A percentile compares a stretch with the other conserved stretches of the same genome.
phyloP scores from a whole-genome alignment of 2,888 invertebrate species.

The Brassicogethes aeneus region DNA sequence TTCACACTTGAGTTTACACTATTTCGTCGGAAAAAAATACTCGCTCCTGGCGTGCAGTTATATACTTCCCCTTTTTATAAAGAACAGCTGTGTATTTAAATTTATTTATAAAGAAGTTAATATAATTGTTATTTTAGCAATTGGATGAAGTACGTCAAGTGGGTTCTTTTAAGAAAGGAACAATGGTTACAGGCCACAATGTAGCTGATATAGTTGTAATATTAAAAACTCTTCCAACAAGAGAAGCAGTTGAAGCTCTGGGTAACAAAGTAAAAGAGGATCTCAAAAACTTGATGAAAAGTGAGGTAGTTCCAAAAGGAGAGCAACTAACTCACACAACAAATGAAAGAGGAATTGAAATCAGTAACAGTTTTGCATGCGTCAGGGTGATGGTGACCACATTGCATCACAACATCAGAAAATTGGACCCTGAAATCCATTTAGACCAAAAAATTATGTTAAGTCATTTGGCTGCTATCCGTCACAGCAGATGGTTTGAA shows the following conservation, averaged over 20 bases:
- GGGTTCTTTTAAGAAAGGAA: constrained; percentile 96
- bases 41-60: too few relatives aligned
- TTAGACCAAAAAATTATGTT: constrained; percentile 69
- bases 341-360: constrained; percentile 80
- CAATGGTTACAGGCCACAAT: constrained; percentile 92
- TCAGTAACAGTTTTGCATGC: constrained; percentile 74
- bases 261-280: constrained; percentile 83
- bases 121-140: constrained; percentile 60
- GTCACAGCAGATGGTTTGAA: constrained; percentile 97
- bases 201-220: constrained; percentile 96
- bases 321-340: constrained; percentile 47
- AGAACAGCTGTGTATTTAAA: too few relatives aligned
- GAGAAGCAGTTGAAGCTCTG: constrained; percentile 88
- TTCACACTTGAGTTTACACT: too few relatives aligned
- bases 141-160: constrained; percentile 93
- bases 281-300: constrained; percentile 63
- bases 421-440: constrained; percentile 82
- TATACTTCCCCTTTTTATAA: too few relatives aligned
- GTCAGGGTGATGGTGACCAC: constrained; percentile 91
- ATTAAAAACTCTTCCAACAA: constrained; percentile 90
- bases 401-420: constrained; percentile 85
- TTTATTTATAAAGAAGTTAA: too few relatives aligned
- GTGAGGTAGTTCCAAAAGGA: constrained; percentile 52
- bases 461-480: constrained; percentile 85
- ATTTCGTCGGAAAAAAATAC: too few relatives aligned